phyloP scores from a whole-genome alignment of 2,113 vertebrate genomes.

The Hippocampus abdominalis region DNA sequence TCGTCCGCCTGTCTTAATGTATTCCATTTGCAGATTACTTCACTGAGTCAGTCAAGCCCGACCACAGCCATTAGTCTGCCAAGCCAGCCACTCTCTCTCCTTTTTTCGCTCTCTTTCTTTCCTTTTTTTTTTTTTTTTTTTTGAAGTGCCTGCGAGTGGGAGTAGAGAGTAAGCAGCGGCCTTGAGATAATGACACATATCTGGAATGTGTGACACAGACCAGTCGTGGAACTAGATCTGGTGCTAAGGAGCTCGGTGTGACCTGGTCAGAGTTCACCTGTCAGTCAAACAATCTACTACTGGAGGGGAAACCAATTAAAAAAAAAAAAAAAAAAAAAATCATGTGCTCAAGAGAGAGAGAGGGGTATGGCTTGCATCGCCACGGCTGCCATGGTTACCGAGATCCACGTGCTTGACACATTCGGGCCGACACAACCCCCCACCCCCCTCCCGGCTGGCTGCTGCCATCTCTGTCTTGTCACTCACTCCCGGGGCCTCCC shows the following conservation, averaged over 20 bases:
- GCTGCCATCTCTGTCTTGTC: constrained; percentile 14
- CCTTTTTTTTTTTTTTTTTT: not conserved
- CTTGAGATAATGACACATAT: constrained; percentile 53
- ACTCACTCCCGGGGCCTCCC: constrained; percentile 30
- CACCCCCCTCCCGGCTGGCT: not conserved
- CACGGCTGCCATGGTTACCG: constrained; percentile 69
- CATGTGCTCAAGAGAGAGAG: not conserved
- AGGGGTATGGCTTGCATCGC: constrained; percentile 39
- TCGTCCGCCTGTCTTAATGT: constrained; percentile 53
- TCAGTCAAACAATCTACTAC: not conserved
- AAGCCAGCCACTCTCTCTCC: constrained; percentile 30
- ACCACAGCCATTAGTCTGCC: constrained; percentile 66
- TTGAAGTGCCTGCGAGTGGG: constrained; percentile 40
- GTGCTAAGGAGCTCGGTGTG: constrained; percentile 17
- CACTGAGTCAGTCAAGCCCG: constrained; percentile 66
- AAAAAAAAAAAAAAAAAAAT: constrained; percentile 2
- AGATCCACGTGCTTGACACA: constrained; percentile 70
- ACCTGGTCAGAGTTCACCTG: constrained; percentile 41
- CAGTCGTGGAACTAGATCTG: constrained; percentile 53
- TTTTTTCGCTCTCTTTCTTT: not conserved
- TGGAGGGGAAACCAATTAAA: constrained; percentile 11
- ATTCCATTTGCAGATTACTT: constrained; percentile 73
- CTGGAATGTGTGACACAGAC: constrained; percentile 52
- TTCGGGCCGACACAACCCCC: constrained; percentile 40
- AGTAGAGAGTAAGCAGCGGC: constrained; percentile 25